Evolutionary conservation across 1,140 invertebrate genomes (phyloP).

Genomic region (Drosophila saltans): DNA sequence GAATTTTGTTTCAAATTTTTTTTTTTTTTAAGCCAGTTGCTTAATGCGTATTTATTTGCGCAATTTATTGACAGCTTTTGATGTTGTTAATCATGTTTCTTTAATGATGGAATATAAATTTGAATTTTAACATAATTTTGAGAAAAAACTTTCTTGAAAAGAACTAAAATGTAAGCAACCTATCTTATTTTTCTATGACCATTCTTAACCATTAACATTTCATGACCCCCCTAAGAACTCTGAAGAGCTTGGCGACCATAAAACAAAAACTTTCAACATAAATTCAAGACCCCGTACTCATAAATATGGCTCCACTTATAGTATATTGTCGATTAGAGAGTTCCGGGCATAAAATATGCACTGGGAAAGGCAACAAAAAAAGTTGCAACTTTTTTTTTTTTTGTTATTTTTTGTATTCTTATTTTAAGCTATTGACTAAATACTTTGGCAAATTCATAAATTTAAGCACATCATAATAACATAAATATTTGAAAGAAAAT

Average conservation of each 20-base stretch:
- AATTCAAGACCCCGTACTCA: slow-evolving; percentile 58
- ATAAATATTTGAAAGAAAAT: slow-evolving; percentile 75
- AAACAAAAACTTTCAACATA: slow-evolving; percentile 69
- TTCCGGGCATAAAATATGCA: slow-evolving; percentile 65
- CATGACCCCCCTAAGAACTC: slow-evolving; percentile 36
- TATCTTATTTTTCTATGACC: slow-evolving; percentile 26
- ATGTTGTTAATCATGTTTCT: background rate
- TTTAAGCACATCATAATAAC: slow-evolving; percentile 65
- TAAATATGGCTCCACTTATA: slow-evolving; percentile 61
- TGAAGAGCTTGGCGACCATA: slow-evolving; percentile 58
- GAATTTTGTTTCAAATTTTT: slow-evolving; percentile 12
- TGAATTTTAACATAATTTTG: no score
- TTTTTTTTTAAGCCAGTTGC: background rate
- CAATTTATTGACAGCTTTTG: slow-evolving; percentile 12
- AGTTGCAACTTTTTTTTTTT: slow-evolving; percentile 45
- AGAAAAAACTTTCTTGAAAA: background rate
- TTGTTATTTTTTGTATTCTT: slow-evolving; percentile 20
- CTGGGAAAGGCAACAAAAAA: slow-evolving; percentile 2
- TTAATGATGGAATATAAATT: background rate
- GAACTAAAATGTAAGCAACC: background rate
- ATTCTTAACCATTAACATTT: slow-evolving; percentile 49
- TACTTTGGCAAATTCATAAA: slow-evolving; percentile 81
- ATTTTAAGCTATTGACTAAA: slow-evolving; percentile 75
- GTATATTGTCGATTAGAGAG: slow-evolving; percentile 47
- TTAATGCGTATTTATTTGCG: background rate